phyloP scores from a whole-genome alignment of 2,113 vertebrate genomes.

The Rhagologus leucostigma region DNA sequence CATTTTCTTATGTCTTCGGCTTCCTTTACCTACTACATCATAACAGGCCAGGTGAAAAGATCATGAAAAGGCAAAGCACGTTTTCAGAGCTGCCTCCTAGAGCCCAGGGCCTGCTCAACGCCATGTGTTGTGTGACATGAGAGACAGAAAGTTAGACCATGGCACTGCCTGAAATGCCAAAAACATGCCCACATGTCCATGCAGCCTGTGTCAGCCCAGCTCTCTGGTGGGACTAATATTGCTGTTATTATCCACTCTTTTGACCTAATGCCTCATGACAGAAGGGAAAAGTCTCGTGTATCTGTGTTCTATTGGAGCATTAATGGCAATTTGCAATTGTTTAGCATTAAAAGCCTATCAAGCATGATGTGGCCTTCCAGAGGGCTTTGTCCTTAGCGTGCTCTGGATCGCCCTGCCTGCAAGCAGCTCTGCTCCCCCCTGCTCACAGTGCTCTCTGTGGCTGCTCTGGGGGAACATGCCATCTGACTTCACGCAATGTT shows the following conservation, averaged over 20 bases:
- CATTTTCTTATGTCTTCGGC: neutral
- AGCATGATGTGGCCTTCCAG: neutral
- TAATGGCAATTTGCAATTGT: constrained; percentile 2
- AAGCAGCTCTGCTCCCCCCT: neutral
- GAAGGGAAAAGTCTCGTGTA: neutral
- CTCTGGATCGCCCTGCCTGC: neutral
- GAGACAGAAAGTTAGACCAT: neutral
- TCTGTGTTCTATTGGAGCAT: neutral
- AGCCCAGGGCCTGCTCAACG: neutral
- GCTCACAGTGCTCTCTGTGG: neutral
- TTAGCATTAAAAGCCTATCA: constrained; percentile 14
- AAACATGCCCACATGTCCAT: accelerated
- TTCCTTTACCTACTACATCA: neutral
- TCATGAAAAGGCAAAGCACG: neutral
- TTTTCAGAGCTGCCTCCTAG: neutral
- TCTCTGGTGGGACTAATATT: neutral
- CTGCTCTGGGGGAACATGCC: neutral
- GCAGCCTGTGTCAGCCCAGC: neutral
- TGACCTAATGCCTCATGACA: neutral
- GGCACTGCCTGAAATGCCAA: neutral
- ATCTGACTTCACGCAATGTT: neutral
- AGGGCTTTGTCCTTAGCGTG: neutral
- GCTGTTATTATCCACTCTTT: neutral
- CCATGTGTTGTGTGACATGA: accelerated
- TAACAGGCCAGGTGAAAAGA: neutral